These are phyloP conservation scores for Noctuana brunneofusca DNA, from an alignment of 2,888 invertebrate genomes.

Conservation along the genomic window DNA sequence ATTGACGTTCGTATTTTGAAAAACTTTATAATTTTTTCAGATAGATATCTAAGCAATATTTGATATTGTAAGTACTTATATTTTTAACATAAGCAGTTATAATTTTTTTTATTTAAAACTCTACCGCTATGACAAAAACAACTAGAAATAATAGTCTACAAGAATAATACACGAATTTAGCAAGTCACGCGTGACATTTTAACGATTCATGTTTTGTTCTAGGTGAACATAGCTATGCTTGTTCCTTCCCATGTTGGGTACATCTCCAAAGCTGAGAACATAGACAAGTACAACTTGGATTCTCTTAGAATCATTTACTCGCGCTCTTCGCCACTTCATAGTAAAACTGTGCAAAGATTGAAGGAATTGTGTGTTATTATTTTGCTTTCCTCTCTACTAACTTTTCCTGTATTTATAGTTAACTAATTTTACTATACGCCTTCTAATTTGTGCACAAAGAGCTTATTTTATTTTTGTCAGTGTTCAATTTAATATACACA, in stretches of 20 bases:
- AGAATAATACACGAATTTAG: not conserved
- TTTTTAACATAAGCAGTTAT: not conserved
- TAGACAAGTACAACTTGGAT: constrained; percentile 52
- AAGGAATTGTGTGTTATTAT: constrained; percentile 53
- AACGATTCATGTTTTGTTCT: constrained; percentile 40
- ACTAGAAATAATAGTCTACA: not conserved
- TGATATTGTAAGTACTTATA: too few species aligned
- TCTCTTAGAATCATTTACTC: constrained; percentile 64
- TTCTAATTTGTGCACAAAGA: too few species aligned
- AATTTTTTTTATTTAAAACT: not conserved
- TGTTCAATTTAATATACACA: too few species aligned
- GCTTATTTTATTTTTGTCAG: too few species aligned
- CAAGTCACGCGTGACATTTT: constrained; percentile 6
- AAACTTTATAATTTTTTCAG: too few species aligned
- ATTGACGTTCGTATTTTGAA: too few species aligned
- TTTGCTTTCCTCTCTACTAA: not conserved
- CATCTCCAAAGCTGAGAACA: constrained; percentile 51
- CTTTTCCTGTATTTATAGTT: too few species aligned
- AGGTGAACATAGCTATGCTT: constrained; percentile 61
- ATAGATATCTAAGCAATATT: too few species aligned
- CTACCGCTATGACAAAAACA: not conserved
- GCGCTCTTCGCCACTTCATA: constrained; percentile 61
- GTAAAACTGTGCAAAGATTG: constrained; percentile 58
- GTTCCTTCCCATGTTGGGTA: constrained; percentile 55
- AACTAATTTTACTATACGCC: too few species aligned